A percentile compares a stretch with the other conserved stretches of the same genome.
phyloP scores from a whole-genome alignment of 1,140 invertebrate genomes.

The Phymastichus coffea region DNA sequence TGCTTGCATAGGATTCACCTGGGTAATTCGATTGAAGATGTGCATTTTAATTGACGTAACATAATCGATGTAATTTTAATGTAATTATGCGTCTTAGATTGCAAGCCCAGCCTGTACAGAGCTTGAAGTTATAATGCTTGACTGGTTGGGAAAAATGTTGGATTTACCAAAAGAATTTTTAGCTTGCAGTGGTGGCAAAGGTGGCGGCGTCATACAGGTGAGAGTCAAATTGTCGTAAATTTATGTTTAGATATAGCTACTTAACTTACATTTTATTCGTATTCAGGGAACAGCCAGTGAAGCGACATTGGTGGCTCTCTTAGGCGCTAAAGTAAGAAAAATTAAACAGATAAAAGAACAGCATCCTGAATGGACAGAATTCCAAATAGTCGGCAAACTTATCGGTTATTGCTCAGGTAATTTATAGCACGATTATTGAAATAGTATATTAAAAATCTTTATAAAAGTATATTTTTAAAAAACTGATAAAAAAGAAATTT shows the following conservation, averaged over 20 bases:
- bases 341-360: slow-evolving; percentile 70
- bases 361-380: slow-evolving; percentile 77
- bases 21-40: slow-evolving; percentile 72
- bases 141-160: slow-evolving; percentile 97
- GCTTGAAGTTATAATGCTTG: slow-evolving; percentile 93
- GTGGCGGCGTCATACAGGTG: slow-evolving; percentile 89
- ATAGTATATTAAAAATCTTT: too few relatives aligned
- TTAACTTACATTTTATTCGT: background rate
- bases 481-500: too few relatives aligned
- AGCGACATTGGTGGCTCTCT: slow-evolving; percentile 80
- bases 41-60: background rate
- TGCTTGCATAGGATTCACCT: slow-evolving; percentile 85
- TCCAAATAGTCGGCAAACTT: slow-evolving; percentile 81
- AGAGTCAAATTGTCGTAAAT: slow-evolving; percentile 20
- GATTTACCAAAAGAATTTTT: slow-evolving; percentile 88
- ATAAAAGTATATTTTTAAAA: too few relatives aligned
- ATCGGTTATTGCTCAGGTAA: slow-evolving; percentile 82
- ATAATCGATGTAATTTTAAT: background rate
- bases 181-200: slow-evolving; percentile 75
- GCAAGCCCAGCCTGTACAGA: slow-evolving; percentile 97
- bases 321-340: slow-evolving; percentile 84
- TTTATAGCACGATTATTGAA: too few relatives aligned
- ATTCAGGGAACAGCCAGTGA: slow-evolving; percentile 82
- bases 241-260: background rate
- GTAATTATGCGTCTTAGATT: slow-evolving; percentile 63